Percentiles rank a stretch among this genome's conserved stretches.
phyloP scores from a whole-genome alignment of 1,140 invertebrate species.

The Drosophila auraria region DNA sequence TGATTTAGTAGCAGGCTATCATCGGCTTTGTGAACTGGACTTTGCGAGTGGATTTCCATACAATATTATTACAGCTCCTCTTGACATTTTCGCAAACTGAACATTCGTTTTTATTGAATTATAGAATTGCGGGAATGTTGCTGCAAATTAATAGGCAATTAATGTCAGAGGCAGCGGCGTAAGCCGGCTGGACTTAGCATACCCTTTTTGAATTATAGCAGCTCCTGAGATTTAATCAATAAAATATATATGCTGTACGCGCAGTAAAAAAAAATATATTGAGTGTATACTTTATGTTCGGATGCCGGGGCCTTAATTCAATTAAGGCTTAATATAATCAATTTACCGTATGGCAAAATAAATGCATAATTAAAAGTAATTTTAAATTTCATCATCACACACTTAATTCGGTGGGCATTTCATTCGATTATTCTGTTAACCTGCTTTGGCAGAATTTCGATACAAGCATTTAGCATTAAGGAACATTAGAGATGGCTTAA shows the following conservation, averaged over 20 bases:
- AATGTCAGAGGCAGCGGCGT: constrained; percentile 45
- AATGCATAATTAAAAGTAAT: constrained; percentile 52
- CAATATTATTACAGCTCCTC: constrained; percentile 10
- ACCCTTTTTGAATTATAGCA: constrained; percentile 34
- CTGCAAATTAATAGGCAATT: constrained; percentile 74
- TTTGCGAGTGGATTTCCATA: constrained; percentile 19
- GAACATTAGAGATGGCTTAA: neutral
- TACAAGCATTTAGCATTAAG: neutral
- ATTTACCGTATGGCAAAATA: constrained; percentile 22
- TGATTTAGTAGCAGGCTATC: constrained; percentile 36
- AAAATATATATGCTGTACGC: constrained; percentile 14
- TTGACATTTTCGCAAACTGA: constrained; percentile 29
- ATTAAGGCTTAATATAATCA: constrained; percentile 59
- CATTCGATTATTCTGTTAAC: neutral
- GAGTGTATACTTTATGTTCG: constrained; percentile 6
- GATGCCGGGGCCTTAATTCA: constrained; percentile 26
- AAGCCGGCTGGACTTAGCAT: constrained; percentile 19
- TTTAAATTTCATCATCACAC: constrained; percentile 27
- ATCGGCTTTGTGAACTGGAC: constrained; percentile 18
- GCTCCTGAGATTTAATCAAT: constrained; percentile 21
- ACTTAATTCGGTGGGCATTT: neutral
- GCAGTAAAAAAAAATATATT: constrained; percentile 1
- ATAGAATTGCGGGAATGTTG: constrained; percentile 53
- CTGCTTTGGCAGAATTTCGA: neutral
- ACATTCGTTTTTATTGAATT: constrained; percentile 44